Base-by-base conservation (phyloP, 2,888 invertebrate genomes). In the Dromius quadrimaculatus region DNA sequence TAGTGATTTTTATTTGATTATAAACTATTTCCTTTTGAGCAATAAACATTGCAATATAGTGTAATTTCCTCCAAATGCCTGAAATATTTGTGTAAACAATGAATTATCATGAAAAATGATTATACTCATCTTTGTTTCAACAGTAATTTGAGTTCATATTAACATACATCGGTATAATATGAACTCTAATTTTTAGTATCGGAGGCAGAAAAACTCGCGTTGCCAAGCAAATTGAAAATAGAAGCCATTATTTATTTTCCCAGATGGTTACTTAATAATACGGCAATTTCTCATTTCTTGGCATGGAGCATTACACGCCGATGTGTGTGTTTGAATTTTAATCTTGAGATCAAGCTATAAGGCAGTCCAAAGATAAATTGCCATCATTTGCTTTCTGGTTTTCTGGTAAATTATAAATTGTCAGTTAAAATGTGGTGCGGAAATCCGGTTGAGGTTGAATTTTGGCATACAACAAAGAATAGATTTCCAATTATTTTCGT, bases 251-350 rank as follows among this genome's bases (percentile, higher is more conserved):
- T 50, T 64, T 64, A 50, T 22, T 28, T 34, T 15, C 41, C 13
- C 41, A 28, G 20, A 32, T 50, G 32, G 64, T 64, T 64, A 41
- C 34, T 64, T 34, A 45, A 64, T 41, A 36, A 9, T 20, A 47
- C 32, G 47, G 43, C 68, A 45, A 68, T 68, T 59, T 80, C 80
- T 81, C 77, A 80, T 80, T 74, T 77, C 77, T 79, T 77, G 79
- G 78, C 79, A 78, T 77, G 78, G 28, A n/a, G 59, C 41, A 32
- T 20, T 22, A 13, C 50, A 38, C 54, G 63, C 43, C 69, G 50
- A 57, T 64, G 63, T 82, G 79, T 54, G 81, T 79, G 81, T 82
- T 83, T 82, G 80, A 82, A 79, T 80, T 81, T 82, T 82, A 79
- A 81, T 82, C 83, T 82, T 45, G 34, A 20, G 59, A 19, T 38